Percentiles rank a stretch among this genome's conserved stretches.
phyloP scores from a whole-genome alignment of 2,113 vertebrate species.

The Cynopterus brachyotis region DNA sequence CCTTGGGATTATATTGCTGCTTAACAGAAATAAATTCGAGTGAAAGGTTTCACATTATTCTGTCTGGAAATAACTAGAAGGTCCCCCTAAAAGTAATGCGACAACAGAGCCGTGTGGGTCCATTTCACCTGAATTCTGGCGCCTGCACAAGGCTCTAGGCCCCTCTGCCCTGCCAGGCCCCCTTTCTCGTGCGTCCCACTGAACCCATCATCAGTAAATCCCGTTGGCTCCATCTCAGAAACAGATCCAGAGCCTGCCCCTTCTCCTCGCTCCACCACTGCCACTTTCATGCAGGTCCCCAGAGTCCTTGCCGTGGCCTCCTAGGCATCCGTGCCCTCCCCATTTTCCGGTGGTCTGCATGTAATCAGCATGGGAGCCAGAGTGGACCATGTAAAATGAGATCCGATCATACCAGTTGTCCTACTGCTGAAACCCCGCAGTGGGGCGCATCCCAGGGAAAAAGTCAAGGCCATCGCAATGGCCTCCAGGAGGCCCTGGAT shows the following conservation, averaged over 20 bases:
- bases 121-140: fast-evolving
- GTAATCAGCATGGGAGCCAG: background rate
- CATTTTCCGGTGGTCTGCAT: background rate
- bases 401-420: background rate
- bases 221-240: background rate
- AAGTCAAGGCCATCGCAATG: background rate
- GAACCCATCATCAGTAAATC: background rate
- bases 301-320: fast-evolving
- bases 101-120: background rate
- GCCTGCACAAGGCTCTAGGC: background rate
- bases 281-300: background rate
- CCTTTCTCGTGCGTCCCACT: background rate
- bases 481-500: background rate
- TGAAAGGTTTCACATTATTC: background rate
- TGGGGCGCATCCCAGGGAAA: background rate
- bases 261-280: background rate
- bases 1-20: background rate
- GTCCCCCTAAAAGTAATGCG: background rate
- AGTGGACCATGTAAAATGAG: background rate
- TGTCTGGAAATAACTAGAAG: background rate
- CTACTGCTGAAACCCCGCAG: background rate
- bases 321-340: too few species aligned
- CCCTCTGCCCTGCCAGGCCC: background rate
- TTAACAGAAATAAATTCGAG: background rate
- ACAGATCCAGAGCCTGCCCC: background rate